These are phyloP conservation scores for Dreissena rostriformis DNA, from an alignment of 1,140 invertebrate species.

Conservation along the genomic window DNA sequence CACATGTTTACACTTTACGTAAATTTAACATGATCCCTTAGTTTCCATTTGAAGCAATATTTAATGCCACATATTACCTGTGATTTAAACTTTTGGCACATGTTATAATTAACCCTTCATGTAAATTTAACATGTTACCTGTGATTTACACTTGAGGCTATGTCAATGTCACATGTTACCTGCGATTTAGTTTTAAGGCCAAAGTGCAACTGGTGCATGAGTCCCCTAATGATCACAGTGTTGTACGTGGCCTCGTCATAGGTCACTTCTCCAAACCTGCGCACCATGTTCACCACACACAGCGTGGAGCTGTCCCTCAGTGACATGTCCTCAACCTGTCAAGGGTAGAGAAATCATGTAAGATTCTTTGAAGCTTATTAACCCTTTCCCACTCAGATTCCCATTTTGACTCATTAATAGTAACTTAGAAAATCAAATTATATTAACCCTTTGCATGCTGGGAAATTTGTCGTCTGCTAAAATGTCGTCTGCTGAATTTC, in stretches of 20 bases:
- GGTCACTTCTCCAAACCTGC: slow-evolving; percentile 78
- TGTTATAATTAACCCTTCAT: no score
- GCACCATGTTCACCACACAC: slow-evolving; percentile 86
- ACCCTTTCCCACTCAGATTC: no score
- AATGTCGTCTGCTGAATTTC: no score
- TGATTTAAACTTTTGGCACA: no score
- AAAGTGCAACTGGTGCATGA: slow-evolving; percentile 87
- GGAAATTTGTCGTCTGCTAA: no score
- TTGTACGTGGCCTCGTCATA: slow-evolving; percentile 78
- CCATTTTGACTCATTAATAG: neutral
- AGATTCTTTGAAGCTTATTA: neutral
- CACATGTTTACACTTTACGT: no score
- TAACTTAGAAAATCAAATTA: neutral
- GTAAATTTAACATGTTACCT: no score
- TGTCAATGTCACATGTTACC: slow-evolving; percentile 55
- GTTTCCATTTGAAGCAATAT: no score
- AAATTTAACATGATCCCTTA: no score
- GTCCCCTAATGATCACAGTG: slow-evolving; percentile 88
- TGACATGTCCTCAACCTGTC: slow-evolving; percentile 88
- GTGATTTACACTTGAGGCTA: no score
- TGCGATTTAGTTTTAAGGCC: slow-evolving; percentile 84
- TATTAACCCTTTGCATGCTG: no score
- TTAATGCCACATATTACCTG: no score
- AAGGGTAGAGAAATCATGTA: slow-evolving; percentile 16
- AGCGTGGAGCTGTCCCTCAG: slow-evolving; percentile 90